Base-by-base conservation (phyloP, 1,140 invertebrate species). In the Parapsyche elsis region DNA sequence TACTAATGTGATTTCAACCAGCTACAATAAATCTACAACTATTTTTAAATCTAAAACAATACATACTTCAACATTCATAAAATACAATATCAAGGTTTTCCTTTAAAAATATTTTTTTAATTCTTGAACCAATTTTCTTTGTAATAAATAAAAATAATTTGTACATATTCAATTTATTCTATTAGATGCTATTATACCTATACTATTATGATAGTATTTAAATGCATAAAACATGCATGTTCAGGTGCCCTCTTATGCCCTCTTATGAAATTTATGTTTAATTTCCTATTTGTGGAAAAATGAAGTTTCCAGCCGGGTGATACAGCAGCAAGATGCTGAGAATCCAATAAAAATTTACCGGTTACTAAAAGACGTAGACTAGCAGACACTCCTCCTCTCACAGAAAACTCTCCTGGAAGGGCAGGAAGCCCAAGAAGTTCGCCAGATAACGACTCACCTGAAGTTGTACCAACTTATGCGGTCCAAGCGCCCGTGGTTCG, bases 401-500 rank as follows among this genome's bases (percentile, higher is more conserved):
- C 79, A 83, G 73, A 67, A 83, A 82, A 77, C 80, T 81, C 74
- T 83, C 82, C 59, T 80, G 59, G 78, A 78, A 81, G 30, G 82
- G 49, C 79, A 83, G 80, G 78, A 84, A 84, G 10, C 82, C 84
- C 71, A 84, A 46, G 79, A 84, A 83, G 83, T 84, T 84, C 76
- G 82, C 79, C 79, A 83, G 38, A 79, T 83, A 82, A 26, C 64
- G 83, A 81, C 83, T 83, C 83, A 83, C 83, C 83, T 83, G 80
- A 38, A 83, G 44, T 12, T 80, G 71, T 16, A 83, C 77, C 80
- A 83, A 81, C 79, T 83, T 83, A 61, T 82, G 79, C 5, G 82
- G 82, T 2, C 23, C 80, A 9, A 81, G 19, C n/a, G 82, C 61
- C 87, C 89, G 81, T 75, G 87, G 83, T 85, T 90, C 88, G 21